A percentile compares a stretch with the other conserved stretches of the same genome.
Conservation (phyloP, 2,888 invertebrate species). For the Matsumyia berberina region DNA sequence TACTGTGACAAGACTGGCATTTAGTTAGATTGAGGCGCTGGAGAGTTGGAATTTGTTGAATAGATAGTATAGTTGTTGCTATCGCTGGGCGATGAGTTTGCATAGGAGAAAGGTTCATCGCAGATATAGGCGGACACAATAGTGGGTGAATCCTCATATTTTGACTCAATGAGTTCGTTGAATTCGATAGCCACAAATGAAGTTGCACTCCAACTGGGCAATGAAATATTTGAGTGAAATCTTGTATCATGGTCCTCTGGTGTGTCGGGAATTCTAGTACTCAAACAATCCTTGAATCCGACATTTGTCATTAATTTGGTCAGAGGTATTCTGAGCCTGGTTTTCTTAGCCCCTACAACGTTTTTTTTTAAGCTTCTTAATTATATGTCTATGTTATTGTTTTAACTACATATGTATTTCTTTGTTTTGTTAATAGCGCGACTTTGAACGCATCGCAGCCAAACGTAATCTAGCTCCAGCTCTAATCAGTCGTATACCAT, state of each 20-base stretch:
- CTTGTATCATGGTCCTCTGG: slow-evolving; percentile 43
- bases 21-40: slow-evolving; percentile 44
- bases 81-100: slow-evolving; percentile 63
- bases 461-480: slow-evolving; percentile 85
- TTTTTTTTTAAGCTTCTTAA: too few species aligned
- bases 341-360: slow-evolving; percentile 51
- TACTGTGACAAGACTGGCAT: too few species aligned
- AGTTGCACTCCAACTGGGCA: slow-evolving; percentile 35
- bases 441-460: slow-evolving; percentile 83
- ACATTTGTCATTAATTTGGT: neutral
- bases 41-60: slow-evolving; percentile 64
- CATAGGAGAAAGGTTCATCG: slow-evolving; percentile 53
- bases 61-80: slow-evolving; percentile 55
- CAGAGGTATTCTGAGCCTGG: slow-evolving; percentile 27
- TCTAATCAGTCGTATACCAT: slow-evolving; percentile 88
- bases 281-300: neutral
- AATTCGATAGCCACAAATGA: slow-evolving; percentile 21
- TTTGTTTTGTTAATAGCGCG: slow-evolving; percentile 78
- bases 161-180: slow-evolving; percentile 13
- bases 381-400: too few species aligned
- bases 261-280: slow-evolving; percentile 52
- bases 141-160: slow-evolving; percentile 63
- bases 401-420: neutral
- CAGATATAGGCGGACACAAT: slow-evolving; percentile 52
- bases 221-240: slow-evolving; percentile 31